Percentiles rank a stretch among this genome's conserved stretches.
These are phyloP conservation scores for Carabus problematicus DNA, from an alignment of 2,888 invertebrate species.

Conservation along the genomic window DNA sequence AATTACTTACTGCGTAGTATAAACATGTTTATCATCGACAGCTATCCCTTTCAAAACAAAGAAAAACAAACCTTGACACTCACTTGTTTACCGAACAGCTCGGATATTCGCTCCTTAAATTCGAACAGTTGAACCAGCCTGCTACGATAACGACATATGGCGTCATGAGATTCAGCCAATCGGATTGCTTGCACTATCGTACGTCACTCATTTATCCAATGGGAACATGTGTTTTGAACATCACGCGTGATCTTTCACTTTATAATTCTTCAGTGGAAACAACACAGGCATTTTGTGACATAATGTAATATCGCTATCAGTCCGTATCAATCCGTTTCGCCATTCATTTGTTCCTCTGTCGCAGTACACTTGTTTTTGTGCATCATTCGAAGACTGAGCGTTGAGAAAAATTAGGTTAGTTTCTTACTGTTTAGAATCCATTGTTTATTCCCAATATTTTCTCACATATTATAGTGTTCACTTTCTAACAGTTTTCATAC, in stretches of 20 bases:
- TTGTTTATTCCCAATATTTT: not conserved
- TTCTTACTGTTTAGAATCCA: conserved; percentile 5
- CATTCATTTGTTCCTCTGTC: no score
- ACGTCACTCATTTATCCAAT: conserved; percentile 31
- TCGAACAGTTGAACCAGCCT: conserved; percentile 6
- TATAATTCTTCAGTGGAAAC: conserved; percentile 23
- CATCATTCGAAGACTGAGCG: not conserved
- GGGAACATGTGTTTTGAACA: conserved; percentile 15
- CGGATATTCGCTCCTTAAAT: conserved; percentile 7
- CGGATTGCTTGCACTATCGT: conserved; percentile 1
- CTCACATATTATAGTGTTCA: no score
- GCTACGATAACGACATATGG: conserved; percentile 18
- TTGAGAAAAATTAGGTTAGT: conserved; percentile 27
- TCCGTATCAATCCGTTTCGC: no score
- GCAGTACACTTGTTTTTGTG: conserved; percentile 14
- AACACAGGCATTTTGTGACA: conserved; percentile 16
- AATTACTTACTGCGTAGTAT: not conserved
- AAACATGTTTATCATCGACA: not conserved
- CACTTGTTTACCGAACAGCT: conserved; percentile 25
- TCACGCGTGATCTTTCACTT: conserved; percentile 42
- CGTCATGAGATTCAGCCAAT: conserved; percentile 32
- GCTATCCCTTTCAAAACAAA: not conserved
- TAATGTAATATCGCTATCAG: conserved; percentile 10
- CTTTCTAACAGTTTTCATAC: no score
- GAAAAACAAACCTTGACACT: conserved; percentile 37